These are phyloP conservation scores for Sweltsa coloradensis DNA, from an alignment of 1,140 invertebrate species.

Conservation along the genomic window DNA sequence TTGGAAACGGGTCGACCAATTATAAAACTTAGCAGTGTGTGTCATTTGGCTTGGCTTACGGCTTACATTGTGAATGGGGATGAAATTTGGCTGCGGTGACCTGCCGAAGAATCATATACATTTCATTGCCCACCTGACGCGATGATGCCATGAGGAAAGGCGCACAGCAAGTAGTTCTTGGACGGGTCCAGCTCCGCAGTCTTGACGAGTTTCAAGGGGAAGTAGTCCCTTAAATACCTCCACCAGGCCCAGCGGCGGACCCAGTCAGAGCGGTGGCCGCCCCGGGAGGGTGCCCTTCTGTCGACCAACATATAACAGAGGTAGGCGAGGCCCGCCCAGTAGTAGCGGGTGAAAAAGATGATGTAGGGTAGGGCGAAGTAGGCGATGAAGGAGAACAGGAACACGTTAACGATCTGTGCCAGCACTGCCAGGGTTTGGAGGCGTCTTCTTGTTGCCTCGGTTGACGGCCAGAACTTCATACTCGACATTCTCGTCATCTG, in stretches of 20 bases:
- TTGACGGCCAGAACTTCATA: constrained; percentile 65
- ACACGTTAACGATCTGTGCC: constrained; percentile 49
- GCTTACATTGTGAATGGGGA: too few relatives aligned
- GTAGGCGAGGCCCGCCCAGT: constrained; percentile 45
- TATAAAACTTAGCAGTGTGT: too few relatives aligned
- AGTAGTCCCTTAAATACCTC: constrained; percentile 66
- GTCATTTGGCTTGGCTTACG: too few relatives aligned
- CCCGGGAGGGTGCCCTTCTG: constrained; percentile 39
- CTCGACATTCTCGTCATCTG: too few relatives aligned
- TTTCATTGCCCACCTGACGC: too few relatives aligned
- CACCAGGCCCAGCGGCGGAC: constrained; percentile 54
- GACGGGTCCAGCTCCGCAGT: constrained; percentile 64
- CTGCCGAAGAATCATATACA: too few relatives aligned
- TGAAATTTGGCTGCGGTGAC: too few relatives aligned
- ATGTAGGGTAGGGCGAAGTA: constrained; percentile 27
- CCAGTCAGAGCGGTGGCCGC: constrained; percentile 63
- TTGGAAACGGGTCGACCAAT: too few relatives aligned
- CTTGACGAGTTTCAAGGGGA: constrained; percentile 73
- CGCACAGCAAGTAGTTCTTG: constrained; percentile 75
- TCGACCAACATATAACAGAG: constrained; percentile 56
- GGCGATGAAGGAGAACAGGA: constrained; percentile 53
- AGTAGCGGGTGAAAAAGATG: constrained; percentile 34
- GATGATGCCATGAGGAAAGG: constrained; percentile 86
- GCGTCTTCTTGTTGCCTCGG: constrained; percentile 56
- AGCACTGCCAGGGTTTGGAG: constrained; percentile 66